Conservation (phyloP, 2,113 vertebrate species). For the Microtus oregoni region DNA sequence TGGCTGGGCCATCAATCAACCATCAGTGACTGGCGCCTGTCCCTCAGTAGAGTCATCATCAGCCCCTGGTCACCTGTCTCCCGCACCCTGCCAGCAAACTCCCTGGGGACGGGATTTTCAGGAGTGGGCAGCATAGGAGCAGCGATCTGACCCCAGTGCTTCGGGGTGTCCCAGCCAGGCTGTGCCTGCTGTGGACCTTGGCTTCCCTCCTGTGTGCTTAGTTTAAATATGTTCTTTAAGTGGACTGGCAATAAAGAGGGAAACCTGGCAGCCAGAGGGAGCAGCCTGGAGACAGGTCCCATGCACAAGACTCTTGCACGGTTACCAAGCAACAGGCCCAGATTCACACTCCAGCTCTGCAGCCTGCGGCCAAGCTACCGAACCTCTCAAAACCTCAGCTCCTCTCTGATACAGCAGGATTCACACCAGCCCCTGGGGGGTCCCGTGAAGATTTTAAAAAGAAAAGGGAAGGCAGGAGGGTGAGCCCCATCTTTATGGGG, state of each 20-base stretch:
- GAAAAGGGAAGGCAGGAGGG: background rate
- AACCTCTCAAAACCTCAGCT: background rate
- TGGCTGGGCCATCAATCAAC: background rate
- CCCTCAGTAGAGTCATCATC: background rate
- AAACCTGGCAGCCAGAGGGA: background rate
- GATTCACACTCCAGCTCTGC: background rate
- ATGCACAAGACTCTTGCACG: accelerated
- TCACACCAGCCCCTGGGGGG: background rate
- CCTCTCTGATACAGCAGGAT: background rate
- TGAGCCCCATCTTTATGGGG: background rate
- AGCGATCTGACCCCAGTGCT: accelerated
- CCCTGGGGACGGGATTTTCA: no score
- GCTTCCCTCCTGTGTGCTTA: background rate
- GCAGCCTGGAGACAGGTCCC: background rate
- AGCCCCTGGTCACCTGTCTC: background rate
- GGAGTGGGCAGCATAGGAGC: accelerated
- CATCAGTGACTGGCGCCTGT: background rate
- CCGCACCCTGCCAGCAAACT: background rate
- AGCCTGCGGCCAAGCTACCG: background rate
- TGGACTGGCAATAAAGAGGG: no score
- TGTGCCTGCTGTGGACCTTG: background rate
- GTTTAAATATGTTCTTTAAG: background rate
- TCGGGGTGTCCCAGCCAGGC: background rate
- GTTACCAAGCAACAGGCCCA: background rate
- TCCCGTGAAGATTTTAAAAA: background rate